Base-by-base conservation (phyloP, 1,140 invertebrate genomes). In the Rhopalosiphum padi region DNA sequence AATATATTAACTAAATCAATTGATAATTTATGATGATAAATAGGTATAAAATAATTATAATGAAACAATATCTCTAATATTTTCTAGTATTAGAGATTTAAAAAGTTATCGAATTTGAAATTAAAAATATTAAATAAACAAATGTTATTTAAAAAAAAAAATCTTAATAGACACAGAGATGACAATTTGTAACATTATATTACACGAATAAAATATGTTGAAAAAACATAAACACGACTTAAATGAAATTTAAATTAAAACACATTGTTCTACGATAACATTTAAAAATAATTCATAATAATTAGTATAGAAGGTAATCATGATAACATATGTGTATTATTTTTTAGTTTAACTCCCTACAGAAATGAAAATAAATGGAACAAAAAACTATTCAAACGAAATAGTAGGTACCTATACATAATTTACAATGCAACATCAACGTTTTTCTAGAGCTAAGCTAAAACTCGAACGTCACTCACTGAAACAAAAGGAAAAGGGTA, bases 321-420 rank as follows among this genome's bases (percentile, higher is more conserved):
- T n/a, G 4, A n/a, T 18, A n/a, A 23, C 18, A 82, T 41, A 23
- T 9, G 82, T 83, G 7, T 9, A n/a, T n/a, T 77, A 77, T n/a
- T 83, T 83, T 41, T 21, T 37, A 41, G 82, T 83, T 37, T 21
- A 83, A 21, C 22, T 83, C 82, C 41, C 82, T 21, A 11, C 82
- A 35, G 35, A n/a, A 43, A 41, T 86, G 41, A 43, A 86, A 41
- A 43, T 86, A 86, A 86, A 86, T 23, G 35, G 7, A 46, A 86
- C 37, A 86, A 86, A 86, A 86, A 86, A 41, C 37, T 86, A 86
- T 86, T 43, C 41, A 86, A 86, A 41, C 41, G 25, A 86, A 86
- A 86, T 86, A 86, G 25, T 41, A 41, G 41, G 41, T 43, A 86
- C 25, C 23, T 87, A 83, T 83, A 87, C 41, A 87, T 87, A 87